Evolutionary conservation across 2,888 invertebrate species (phyloP).

Genomic region (Phortica magna): DNA sequence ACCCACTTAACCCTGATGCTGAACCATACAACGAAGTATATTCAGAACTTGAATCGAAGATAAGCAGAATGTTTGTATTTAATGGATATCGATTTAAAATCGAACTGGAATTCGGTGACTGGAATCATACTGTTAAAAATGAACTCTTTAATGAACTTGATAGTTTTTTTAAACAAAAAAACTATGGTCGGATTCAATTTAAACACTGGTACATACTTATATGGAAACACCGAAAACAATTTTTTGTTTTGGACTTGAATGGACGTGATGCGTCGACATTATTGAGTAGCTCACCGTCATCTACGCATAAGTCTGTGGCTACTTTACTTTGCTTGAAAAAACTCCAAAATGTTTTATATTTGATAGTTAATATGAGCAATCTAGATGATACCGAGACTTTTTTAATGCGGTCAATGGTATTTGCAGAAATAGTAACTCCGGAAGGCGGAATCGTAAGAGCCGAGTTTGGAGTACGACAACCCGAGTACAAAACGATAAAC

Average conservation of each 20-base stretch:
- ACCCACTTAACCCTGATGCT: conserved; percentile 42
- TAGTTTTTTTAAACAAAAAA: conserved; percentile 62
- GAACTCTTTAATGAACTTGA: conserved; percentile 51
- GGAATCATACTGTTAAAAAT: neutral
- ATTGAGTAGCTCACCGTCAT: neutral
- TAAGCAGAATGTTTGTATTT: conserved; percentile 67
- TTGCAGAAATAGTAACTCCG: conserved; percentile 65
- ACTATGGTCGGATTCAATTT: conserved; percentile 62
- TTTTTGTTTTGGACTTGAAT: conserved; percentile 73
- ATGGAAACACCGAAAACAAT: conserved; percentile 69
- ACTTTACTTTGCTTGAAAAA: conserved; percentile 66
- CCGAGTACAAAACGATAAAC: conserved; percentile 68
- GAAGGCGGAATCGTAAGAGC: conserved; percentile 61
- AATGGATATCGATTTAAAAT: conserved; percentile 69
- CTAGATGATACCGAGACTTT: conserved; percentile 57
- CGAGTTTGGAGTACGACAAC: conserved; percentile 63
- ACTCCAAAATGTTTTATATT: conserved; percentile 67
- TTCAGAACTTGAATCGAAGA: conserved; percentile 59
- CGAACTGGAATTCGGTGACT: conserved; percentile 54
- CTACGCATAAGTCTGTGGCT: conserved; percentile 58
- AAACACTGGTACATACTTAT: conserved; percentile 68
- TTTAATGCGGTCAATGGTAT: conserved; percentile 65
- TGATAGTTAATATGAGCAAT: conserved; percentile 65
- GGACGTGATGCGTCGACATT: conserved; percentile 65
- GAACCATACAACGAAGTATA: conserved; percentile 56